Percentiles rank a stretch among this genome's conserved stretches.
Evolutionary conservation across 1,140 invertebrate genomes (phyloP).

Genomic region (Oscheius sp.): DNA sequence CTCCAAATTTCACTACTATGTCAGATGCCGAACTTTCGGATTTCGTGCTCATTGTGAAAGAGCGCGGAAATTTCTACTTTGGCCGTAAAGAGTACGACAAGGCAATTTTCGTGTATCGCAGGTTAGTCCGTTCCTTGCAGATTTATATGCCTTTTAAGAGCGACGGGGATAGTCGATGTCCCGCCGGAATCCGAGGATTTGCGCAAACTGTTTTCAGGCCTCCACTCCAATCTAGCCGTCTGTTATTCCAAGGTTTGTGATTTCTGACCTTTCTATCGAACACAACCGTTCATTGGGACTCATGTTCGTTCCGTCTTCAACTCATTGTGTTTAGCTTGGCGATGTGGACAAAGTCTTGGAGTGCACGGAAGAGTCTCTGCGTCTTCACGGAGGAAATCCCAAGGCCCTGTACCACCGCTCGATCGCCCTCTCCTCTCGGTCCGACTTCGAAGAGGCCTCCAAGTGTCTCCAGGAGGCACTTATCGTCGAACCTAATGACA

Average conservation of each 20-base stretch:
- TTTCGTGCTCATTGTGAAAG: conserved; percentile 5
- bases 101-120: conserved; percentile 8
- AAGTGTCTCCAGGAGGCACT: conserved; percentile 1
- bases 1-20: background rate
- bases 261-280: background rate
- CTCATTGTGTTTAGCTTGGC: background rate
- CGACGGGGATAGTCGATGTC: background rate
- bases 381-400: conserved; percentile 4
- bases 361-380: background rate
- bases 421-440: background rate
- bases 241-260: conserved; percentile 8
- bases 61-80: conserved; percentile 10
- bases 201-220: background rate
- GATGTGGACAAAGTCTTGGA: background rate
- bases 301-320: background rate
- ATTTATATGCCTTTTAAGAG: background rate
- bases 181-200: background rate
- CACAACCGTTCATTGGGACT: background rate
- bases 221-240: conserved; percentile 4
- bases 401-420: conserved; percentile 7
- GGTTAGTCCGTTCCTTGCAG: background rate
- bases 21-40: background rate
- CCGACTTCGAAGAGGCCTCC: background rate
- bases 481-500: background rate
- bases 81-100: conserved; percentile 2